phyloP scores from a whole-genome alignment of 2,797 vertebrate species.

The Arctocebus calabarensis region DNA sequence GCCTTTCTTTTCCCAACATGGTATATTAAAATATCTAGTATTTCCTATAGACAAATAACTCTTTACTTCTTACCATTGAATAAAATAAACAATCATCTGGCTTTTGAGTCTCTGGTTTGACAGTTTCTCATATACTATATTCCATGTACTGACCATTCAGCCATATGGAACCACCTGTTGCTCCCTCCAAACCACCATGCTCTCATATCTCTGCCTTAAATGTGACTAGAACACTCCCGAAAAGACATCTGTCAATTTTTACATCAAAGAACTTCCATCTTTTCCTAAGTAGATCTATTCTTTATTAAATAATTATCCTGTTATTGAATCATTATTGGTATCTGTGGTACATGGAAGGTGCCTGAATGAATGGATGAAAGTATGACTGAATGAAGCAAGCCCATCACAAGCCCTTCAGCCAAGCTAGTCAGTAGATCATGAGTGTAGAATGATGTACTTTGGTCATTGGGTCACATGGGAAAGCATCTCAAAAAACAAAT shows the following conservation, averaged over 20 bases:
- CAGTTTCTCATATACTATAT: neutral
- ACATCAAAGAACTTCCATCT: neutral
- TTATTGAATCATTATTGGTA: neutral
- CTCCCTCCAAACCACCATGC: neutral
- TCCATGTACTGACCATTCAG: neutral
- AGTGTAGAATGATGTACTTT: neutral
- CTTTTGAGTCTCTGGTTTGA: neutral
- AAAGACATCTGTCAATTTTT: conserved; percentile 7
- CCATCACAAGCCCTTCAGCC: neutral
- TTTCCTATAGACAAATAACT: neutral
- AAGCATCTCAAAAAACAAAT: conserved; percentile 46
- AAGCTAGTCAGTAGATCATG: neutral
- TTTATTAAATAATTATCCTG: neutral
- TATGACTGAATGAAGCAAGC: neutral
- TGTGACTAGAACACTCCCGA: neutral
- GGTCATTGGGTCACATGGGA: neutral
- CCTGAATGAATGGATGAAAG: neutral
- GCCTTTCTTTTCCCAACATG: neutral
- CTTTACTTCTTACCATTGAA: conserved; percentile 4
- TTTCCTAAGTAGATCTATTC: neutral
- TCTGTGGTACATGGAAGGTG: neutral
- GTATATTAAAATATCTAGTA: neutral
- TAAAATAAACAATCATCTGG: neutral
- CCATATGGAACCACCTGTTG: neutral
- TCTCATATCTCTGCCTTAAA: conserved; percentile 1